phyloP scores from a whole-genome alignment of 2,888 invertebrate species.

The Limnephilus marmoratus region DNA sequence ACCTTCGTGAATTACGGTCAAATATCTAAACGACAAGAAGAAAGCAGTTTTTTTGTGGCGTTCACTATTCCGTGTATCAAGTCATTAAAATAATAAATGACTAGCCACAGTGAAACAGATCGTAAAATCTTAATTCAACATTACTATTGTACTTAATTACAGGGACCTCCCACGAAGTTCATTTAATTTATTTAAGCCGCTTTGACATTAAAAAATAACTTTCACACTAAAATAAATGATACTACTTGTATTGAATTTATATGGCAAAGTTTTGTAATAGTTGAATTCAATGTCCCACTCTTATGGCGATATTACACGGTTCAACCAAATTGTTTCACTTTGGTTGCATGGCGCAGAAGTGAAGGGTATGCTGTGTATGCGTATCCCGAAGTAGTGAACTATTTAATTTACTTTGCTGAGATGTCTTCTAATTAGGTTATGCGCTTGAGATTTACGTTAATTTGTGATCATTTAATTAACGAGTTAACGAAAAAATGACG shows the following conservation, averaged over 20 bases:
- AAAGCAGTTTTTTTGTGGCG: not conserved
- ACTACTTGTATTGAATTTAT: too few species aligned
- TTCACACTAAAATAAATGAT: not conserved
- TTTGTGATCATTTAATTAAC: too few species aligned
- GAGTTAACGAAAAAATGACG: too few species aligned
- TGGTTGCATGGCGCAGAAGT: too few species aligned
- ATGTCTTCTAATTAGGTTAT: too few species aligned
- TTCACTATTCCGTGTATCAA: not conserved
- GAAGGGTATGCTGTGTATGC: too few species aligned
- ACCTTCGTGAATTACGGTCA: not conserved
- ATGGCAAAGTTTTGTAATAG: too few species aligned
- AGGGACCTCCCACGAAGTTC: not conserved
- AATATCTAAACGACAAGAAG: not conserved
- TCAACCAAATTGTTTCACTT: too few species aligned
- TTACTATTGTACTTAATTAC: not conserved
- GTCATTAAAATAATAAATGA: not conserved
- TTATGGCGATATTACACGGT: not conserved
- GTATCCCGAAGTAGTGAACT: too few species aligned
- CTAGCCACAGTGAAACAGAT: not conserved
- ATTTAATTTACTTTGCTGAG: too few species aligned
- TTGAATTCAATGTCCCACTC: not conserved
- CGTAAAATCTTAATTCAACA: not conserved
- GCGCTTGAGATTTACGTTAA: too few species aligned
- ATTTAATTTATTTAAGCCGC: not conserved
- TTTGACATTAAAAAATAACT: not conserved